Conservation (phyloP, 1,140 invertebrate genomes). For the Watersipora subatra region DNA sequence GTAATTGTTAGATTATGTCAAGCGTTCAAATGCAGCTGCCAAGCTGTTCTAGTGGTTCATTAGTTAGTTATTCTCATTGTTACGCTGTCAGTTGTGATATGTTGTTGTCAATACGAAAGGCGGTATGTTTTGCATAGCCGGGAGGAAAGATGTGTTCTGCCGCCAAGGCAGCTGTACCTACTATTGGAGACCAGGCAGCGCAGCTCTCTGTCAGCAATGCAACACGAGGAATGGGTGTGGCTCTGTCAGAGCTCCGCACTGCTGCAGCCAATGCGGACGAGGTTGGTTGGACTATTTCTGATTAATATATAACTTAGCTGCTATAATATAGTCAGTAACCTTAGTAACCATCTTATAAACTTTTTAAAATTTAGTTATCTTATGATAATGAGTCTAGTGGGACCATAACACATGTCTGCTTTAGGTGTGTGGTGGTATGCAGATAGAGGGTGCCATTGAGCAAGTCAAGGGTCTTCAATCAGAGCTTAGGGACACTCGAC, state of each 20-base stretch:
- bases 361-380: too few relatives aligned
- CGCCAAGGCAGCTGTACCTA: constrained; percentile 67
- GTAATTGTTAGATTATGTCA: too few relatives aligned
- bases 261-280: constrained; percentile 52
- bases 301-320: too few relatives aligned
- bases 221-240: constrained; percentile 58
- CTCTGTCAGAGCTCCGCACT: constrained; percentile 63
- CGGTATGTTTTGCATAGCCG: too few relatives aligned
- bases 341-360: too few relatives aligned
- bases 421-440: constrained; percentile 74
- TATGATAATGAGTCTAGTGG: too few relatives aligned
- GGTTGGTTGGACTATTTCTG: neutral
- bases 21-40: too few relatives aligned
- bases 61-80: too few relatives aligned
- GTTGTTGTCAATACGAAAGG: too few relatives aligned
- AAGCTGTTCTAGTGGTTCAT: too few relatives aligned
- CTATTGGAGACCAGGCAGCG: constrained; percentile 63
- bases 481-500: constrained; percentile 62
- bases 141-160: constrained; percentile 54
- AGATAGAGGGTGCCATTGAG: constrained; percentile 58
- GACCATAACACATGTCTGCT: neutral
- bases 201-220: constrained; percentile 57
- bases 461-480: constrained; percentile 62
- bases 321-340: too few relatives aligned
- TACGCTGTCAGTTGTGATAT: too few relatives aligned